A percentile compares a stretch with the other conserved stretches of the same genome.
These are phyloP conservation scores for Phyllotreta striolata DNA, from an alignment of 2,888 invertebrate genomes.

Conservation along the genomic window DNA sequence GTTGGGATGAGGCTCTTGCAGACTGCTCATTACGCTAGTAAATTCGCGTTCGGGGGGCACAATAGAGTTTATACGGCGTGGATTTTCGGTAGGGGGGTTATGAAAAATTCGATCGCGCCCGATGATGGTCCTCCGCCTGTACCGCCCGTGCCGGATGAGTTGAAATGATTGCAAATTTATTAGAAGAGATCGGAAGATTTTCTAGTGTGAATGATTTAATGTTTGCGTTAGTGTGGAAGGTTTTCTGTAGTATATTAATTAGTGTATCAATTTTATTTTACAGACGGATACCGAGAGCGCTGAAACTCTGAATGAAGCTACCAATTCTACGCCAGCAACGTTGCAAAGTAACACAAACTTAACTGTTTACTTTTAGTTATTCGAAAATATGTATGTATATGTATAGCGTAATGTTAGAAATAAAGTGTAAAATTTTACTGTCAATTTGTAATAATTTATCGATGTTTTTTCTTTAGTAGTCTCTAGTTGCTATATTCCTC, in stretches of 20 bases:
- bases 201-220: background rate
- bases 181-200: no score
- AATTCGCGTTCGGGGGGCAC: slow-evolving; percentile 48
- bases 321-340: slow-evolving; percentile 53
- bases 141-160: slow-evolving; percentile 32
- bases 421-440: background rate
- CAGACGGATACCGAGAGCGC: slow-evolving; percentile 64
- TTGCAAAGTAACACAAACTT: slow-evolving; percentile 66
- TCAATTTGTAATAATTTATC: no score
- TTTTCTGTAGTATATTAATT: background rate
- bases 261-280: slow-evolving; percentile 40
- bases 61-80: slow-evolving; percentile 54
- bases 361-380: slow-evolving; percentile 65
- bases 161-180: slow-evolving; percentile 22
- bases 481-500: no score
- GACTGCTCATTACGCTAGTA: slow-evolving; percentile 54
- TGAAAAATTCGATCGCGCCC: slow-evolving; percentile 23
- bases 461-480: no score
- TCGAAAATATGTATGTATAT: slow-evolving; percentile 13
- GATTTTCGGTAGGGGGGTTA: slow-evolving; percentile 55
- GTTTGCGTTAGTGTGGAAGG: background rate
- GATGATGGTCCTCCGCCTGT: slow-evolving; percentile 23
- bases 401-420: slow-evolving; percentile 1
- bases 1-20: slow-evolving; percentile 54
- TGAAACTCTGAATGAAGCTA: slow-evolving; percentile 61